Evolutionary conservation across 2,888 invertebrate species (phyloP).

Genomic region (Andricus quercusramuli): DNA sequence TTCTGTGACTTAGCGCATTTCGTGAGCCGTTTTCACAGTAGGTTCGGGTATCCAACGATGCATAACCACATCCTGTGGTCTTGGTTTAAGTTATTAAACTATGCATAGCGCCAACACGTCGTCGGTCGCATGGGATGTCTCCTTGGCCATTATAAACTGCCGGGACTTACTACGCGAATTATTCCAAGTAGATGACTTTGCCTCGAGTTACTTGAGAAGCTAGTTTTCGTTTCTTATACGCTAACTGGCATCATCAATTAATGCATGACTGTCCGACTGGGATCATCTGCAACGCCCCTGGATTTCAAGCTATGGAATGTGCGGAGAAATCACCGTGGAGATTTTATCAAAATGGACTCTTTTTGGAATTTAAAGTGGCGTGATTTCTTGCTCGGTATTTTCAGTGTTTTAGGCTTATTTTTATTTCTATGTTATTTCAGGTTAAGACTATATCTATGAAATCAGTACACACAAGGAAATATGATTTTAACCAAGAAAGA

Average conservation of each 20-base stretch:
- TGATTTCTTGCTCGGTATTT: too few species aligned
- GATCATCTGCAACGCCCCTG: too few species aligned
- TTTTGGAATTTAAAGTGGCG: too few species aligned
- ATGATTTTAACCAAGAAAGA: too few species aligned
- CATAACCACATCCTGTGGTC: constrained; percentile 55
- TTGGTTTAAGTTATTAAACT: constrained; percentile 65
- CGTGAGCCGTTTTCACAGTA: constrained; percentile 12
- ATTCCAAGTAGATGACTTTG: constrained; percentile 67
- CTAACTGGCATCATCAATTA: constrained; percentile 49
- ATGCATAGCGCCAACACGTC: constrained; percentile 42
- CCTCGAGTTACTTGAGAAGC: constrained; percentile 56
- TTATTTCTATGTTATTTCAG: too few species aligned
- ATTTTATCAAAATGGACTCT: too few species aligned
- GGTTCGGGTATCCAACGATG: not conserved
- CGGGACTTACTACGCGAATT: constrained; percentile 70
- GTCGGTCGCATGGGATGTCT: constrained; percentile 58
- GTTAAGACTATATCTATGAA: too few species aligned
- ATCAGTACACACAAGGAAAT: too few species aligned
- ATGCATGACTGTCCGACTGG: constrained; percentile 34
- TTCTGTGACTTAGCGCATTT: not conserved
- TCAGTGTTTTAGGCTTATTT: too few species aligned
- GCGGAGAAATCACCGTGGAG: too few species aligned
- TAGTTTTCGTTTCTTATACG: constrained; percentile 45
- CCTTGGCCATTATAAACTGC: constrained; percentile 69
- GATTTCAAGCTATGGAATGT: too few species aligned